phyloP scores from a whole-genome alignment of 2,888 invertebrate species.

The Eupithecia vulgata region DNA sequence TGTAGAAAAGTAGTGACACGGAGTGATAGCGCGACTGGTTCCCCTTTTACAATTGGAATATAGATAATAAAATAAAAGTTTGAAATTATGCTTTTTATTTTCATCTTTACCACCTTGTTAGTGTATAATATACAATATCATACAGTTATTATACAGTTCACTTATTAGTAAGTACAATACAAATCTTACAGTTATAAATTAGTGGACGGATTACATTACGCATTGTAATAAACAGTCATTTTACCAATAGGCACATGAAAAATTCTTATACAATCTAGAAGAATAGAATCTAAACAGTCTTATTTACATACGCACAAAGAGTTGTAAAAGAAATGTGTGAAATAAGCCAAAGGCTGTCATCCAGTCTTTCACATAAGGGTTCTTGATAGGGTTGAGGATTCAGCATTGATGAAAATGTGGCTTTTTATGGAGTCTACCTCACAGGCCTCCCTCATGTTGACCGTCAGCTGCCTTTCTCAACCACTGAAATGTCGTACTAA shows the following conservation, averaged over 20 bases:
- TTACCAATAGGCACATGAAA: slow-evolving; percentile 12
- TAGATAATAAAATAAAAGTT: slow-evolving; percentile 82
- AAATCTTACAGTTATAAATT: slow-evolving; percentile 21
- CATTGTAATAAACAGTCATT: slow-evolving; percentile 15
- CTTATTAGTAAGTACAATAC: slow-evolving; percentile 38
- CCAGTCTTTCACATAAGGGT: neutral
- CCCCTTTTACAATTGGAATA: slow-evolving; percentile 83
- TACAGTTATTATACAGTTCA: slow-evolving; percentile 60
- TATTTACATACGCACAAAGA: slow-evolving; percentile 18
- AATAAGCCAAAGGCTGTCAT: neutral
- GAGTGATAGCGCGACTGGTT: slow-evolving; percentile 80
- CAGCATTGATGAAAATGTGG: neutral
- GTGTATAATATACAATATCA: slow-evolving; percentile 64
- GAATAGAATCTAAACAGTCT: slow-evolving; percentile 20
- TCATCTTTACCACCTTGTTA: slow-evolving; percentile 46
- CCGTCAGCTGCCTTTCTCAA: neutral
- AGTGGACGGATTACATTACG: slow-evolving; percentile 48
- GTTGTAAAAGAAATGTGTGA: neutral
- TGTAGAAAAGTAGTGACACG: slow-evolving; percentile 79
- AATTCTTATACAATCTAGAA: slow-evolving; percentile 6
- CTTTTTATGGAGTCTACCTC: neutral
- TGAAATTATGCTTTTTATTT: slow-evolving; percentile 71
- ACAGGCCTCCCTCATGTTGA: neutral
- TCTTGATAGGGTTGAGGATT: too few species aligned
- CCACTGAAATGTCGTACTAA: too few species aligned